Base-by-base conservation (phyloP, 1,140 invertebrate genomes). In the Drosophila melanogaster region DNA sequence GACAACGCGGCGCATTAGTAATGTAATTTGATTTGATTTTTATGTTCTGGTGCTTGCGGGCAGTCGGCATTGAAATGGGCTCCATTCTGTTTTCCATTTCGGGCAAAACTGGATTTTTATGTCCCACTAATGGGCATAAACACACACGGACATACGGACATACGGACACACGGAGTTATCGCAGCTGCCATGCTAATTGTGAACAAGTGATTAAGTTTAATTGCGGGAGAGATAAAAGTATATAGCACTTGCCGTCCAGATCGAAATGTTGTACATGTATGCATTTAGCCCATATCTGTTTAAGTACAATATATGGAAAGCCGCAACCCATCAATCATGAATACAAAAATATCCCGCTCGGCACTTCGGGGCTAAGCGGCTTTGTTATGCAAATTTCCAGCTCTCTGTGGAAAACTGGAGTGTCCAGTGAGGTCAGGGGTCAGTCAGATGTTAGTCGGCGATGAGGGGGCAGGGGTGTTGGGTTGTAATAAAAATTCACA, bases 21-120 rank as follows among this genome's bases (percentile, higher is more conserved):
- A 89, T 87, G 79, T 87, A 89, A 89, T 86, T 86, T 86, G 83
- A 89, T 87, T 87, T 87, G 71, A 86, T 86, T 81, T 86, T 85
- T 85, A 86, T 81, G 74, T 53, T 51, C 58, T 54, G 51, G 24
- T 49, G 67, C 33, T 35, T 59, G 37, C 26, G 62, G 46, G 19
- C 33, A 24, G 24, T 33, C 14, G 38, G 26, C 37, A 61, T 54
- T 40, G 14, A 33, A 61, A 60, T 22, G 15, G 35, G 2, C 24
- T 51, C 10, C 47, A 33, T 50, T 50, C n/a, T 7, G 10, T 44
- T 61, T 22, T n/a, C n/a, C 24, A 41, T 15, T 30, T 7, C 10
- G 11, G 30, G 38, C 14, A 4, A 35, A 59, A 64, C 43, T 58
- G 54, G 71, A 54, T 51, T 80, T 75, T 76, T 59, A 71, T 59